Evolutionary conservation across 2,113 vertebrate species (phyloP), one percentile per base, ranked within the genome.

Genomic region (Sinocyclocheilus maitianheensis): DNA sequence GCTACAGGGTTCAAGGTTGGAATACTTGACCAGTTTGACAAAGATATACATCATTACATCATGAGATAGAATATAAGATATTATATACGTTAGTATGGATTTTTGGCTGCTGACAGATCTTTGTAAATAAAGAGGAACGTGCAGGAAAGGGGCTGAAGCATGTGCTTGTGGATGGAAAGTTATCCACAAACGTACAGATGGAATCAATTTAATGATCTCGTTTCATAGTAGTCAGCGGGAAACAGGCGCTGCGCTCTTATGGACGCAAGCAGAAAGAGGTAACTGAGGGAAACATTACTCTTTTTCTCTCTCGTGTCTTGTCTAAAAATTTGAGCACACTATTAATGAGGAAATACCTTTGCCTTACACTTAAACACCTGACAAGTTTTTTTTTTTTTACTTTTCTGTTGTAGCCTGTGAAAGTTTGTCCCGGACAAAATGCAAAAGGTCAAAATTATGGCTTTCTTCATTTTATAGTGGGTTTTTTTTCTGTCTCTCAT

Each of bases 161-260:
- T 81, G 86, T 88, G 86, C 83, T 86, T 37, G 85, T 80, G 87
- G 88, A 89, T 93, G 93, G 91, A 93, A 93, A 92, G 90, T 92
- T 90, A 67, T 84, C 83, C 89, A 87, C 88, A 87, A 91, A 93
- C 90, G 90, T 91, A 91, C 93, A 93, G 89, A 93, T 92, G 92
- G 92, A 92, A 88, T 92, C 89, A 92, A 94, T 94, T 94, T 93
- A 90, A 91, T 91, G 90, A 93, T 91, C 91, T 62, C 86, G 86
- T 94, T 95, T 92, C 92, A 90, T 92, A 91, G 90, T 84, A 93
- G 93, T 94, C 92, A 93, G 93, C 90, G 77, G 91, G 92, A 93
- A 92, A 91, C 87, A 85, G 65, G 55, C 13, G 16, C 51, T 80
- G 65, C 43, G 5, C 58, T n/a, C 58, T 62, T n/a, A 62, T 62